Evolutionary conservation across 2,113 vertebrate genomes (phyloP).

Genomic region (Chaetorhynchus papuensis): DNA sequence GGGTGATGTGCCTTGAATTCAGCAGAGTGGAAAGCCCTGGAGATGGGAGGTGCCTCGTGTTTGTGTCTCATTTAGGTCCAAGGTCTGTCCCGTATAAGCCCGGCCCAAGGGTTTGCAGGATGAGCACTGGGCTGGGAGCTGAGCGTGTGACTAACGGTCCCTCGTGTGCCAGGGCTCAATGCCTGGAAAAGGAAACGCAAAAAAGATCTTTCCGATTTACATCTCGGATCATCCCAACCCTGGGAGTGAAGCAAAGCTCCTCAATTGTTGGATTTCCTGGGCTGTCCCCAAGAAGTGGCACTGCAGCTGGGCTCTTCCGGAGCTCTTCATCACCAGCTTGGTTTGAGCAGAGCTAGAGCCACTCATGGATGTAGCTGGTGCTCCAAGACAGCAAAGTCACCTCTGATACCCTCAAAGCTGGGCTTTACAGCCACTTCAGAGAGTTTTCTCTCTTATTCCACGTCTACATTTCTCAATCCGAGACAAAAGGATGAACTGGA

Average conservation of each 20-base stretch:
- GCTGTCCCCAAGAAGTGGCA: background rate
- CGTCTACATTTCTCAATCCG: rapidly evolving
- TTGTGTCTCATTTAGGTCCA: background rate
- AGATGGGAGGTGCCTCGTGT: background rate
- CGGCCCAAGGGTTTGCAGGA: background rate
- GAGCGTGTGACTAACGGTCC: background rate
- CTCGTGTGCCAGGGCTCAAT: background rate
- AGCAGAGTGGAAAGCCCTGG: background rate
- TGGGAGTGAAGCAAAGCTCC: background rate
- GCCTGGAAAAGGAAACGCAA: conserved; percentile 25
- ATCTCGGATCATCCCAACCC: background rate
- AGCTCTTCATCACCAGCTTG: background rate
- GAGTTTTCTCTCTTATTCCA: background rate
- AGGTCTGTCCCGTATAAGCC: background rate
- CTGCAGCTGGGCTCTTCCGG: background rate
- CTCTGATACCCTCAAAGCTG: background rate
- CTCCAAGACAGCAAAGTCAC: background rate
- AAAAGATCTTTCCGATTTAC: background rate
- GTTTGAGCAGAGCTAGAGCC: background rate
- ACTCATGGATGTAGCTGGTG: background rate
- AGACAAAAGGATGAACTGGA: background rate
- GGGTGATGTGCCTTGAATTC: background rate
- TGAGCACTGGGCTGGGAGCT: background rate
- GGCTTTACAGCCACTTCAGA: background rate
- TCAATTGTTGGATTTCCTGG: background rate